A percentile compares a stretch with the other conserved stretches of the same genome.
Conservation (phyloP, 2,113 vertebrate species). For the Pica pica region DNA sequence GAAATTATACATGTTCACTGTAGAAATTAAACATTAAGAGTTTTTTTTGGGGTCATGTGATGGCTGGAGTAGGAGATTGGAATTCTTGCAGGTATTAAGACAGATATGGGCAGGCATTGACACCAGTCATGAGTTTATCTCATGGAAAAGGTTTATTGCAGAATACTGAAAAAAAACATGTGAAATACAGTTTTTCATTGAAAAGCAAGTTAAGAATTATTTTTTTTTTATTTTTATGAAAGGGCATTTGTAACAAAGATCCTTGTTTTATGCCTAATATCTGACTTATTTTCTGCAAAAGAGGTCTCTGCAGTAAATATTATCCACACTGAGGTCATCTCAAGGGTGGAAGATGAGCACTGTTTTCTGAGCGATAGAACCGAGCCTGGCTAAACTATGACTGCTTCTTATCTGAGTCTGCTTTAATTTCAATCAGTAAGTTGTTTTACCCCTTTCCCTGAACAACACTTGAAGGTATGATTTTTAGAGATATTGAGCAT, state of each 20-base stretch:
- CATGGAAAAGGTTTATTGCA: slow-evolving; percentile 59
- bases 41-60: slow-evolving; percentile 48
- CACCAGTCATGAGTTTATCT: slow-evolving; percentile 71
- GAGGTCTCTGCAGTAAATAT: neutral
- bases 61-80: slow-evolving; percentile 41
- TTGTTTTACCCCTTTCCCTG: neutral
- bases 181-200: neutral
- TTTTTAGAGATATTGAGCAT: neutral
- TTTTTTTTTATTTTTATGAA: neutral
- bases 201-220: neutral
- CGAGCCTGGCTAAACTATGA: neutral
- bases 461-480: neutral
- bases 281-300: neutral
- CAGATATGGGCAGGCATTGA: slow-evolving; percentile 42
- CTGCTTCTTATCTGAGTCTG: neutral
- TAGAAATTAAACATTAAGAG: slow-evolving; percentile 11
- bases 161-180: neutral
- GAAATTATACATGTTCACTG: neutral
- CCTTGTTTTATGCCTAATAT: neutral
- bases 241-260: neutral
- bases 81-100: slow-evolving; percentile 71
- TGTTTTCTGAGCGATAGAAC: neutral
- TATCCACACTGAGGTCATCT: neutral
- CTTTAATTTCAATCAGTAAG: neutral
- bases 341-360: neutral